Conservation (phyloP, 2,888 invertebrate species). For the Chouioia cunea region DNA sequence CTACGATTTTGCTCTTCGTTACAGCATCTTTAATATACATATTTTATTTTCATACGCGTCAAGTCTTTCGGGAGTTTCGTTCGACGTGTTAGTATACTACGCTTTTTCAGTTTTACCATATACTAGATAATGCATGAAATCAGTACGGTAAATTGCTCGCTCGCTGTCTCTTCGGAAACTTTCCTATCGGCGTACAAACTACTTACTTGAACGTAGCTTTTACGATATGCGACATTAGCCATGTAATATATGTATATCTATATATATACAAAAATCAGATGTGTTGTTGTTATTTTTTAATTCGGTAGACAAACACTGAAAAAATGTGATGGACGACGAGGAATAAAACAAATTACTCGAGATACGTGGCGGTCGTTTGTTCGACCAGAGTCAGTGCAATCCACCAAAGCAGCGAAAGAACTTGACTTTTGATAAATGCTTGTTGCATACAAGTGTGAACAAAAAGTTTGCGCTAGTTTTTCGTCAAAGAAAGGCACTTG, state of each 20-base stretch:
- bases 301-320: slow-evolving; percentile 15
- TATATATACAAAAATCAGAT: too few relatives aligned
- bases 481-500: slow-evolving; percentile 22
- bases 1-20: neutral
- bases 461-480: slow-evolving; percentile 3
- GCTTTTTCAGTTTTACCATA: slow-evolving; percentile 14
- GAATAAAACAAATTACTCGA: neutral
- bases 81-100: neutral
- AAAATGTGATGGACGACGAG: slow-evolving; percentile 2
- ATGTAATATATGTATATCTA: slow-evolving; percentile 21
- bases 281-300: too few relatives aligned
- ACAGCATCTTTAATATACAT: too few relatives aligned
- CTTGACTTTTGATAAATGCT: neutral
- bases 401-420: neutral
- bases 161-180: neutral
- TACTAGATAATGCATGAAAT: slow-evolving; percentile 26
- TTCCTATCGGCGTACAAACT: slow-evolving; percentile 18
- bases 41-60: neutral
- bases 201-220: slow-evolving; percentile 30
- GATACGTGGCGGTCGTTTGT: neutral
- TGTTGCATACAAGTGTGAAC: neutral
- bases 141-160: slow-evolving; percentile 9
- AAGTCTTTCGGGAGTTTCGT: slow-evolving; percentile 11
- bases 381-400: neutral
- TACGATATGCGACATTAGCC: slow-evolving; percentile 19